phyloP scores from a whole-genome alignment of 2,797 vertebrate genomes.

The Cossypha polioptera region DNA sequence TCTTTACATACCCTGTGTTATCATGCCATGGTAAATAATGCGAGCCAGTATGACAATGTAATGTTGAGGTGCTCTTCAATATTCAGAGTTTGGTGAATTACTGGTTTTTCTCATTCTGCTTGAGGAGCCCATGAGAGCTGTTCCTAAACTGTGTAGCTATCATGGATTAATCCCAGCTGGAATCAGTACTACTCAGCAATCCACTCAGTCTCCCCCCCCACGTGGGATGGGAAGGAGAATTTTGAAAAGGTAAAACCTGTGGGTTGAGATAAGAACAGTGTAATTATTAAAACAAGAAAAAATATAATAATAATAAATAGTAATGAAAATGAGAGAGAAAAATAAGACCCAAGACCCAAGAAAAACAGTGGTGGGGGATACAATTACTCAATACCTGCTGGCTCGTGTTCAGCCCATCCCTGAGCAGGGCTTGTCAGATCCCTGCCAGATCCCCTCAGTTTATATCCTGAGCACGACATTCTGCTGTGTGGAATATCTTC shows the following conservation, averaged over 20 bases:
- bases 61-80: not conserved
- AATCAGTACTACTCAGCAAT: not conserved
- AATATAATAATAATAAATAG: not conserved
- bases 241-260: rapidly evolving
- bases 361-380: not conserved
- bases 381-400: not conserved
- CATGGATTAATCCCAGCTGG: not conserved
- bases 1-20: not conserved
- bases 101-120: not conserved
- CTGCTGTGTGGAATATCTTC: not conserved
- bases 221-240: not conserved
- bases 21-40: not conserved
- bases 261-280: not conserved
- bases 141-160: not conserved
- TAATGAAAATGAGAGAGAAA: not conserved
- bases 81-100: not conserved
- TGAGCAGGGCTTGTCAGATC: not conserved
- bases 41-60: not conserved
- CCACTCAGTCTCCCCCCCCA: not conserved
- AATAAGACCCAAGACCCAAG: not conserved
- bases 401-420: not conserved
- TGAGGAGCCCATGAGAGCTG: not conserved
- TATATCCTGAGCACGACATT: too few species aligned
- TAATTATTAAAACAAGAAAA: not conserved
- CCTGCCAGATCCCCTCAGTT: not conserved